Conservation (phyloP, 2,888 invertebrate species). For the Chesias legatella region DNA sequence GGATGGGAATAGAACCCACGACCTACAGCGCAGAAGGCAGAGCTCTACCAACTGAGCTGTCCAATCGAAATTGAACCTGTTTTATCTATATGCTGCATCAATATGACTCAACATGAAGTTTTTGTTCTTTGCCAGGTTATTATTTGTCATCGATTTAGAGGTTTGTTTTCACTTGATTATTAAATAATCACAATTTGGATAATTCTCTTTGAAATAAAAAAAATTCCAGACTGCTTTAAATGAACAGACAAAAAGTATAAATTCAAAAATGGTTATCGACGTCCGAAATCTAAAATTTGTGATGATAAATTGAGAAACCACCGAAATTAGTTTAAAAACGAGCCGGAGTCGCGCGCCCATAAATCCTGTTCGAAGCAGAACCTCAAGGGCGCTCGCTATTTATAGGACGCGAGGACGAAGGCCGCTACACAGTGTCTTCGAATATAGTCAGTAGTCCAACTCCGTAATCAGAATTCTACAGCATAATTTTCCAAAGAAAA, state of each 20-base stretch:
- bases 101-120: too few relatives aligned
- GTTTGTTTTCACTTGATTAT: too few relatives aligned
- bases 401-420: slow-evolving; percentile 60
- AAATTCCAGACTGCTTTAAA: too few relatives aligned
- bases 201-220: too few relatives aligned
- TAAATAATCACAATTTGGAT: too few relatives aligned
- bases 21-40: too few relatives aligned
- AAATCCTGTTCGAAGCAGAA: slow-evolving; percentile 69
- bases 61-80: too few relatives aligned
- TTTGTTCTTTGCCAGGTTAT: too few relatives aligned
- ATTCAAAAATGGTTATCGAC: background rate
- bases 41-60: too few relatives aligned
- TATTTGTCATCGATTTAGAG: too few relatives aligned
- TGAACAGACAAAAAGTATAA: background rate
- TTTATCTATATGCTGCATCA: too few relatives aligned
- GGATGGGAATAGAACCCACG: too few relatives aligned
- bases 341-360: slow-evolving; percentile 39
- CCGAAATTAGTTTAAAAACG: slow-evolving; percentile 28
- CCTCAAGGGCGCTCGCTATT: slow-evolving; percentile 72
- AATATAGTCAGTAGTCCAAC: slow-evolving; percentile 1
- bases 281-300: slow-evolving; percentile 4
- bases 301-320: slow-evolving; percentile 4
- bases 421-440: slow-evolving; percentile 26
- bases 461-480: background rate
- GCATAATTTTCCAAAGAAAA: background rate